A percentile compares a stretch with the other conserved stretches of the same genome.
Conservation (phyloP, 2,888 invertebrate species). For the Nephrotoma appendiculata region DNA sequence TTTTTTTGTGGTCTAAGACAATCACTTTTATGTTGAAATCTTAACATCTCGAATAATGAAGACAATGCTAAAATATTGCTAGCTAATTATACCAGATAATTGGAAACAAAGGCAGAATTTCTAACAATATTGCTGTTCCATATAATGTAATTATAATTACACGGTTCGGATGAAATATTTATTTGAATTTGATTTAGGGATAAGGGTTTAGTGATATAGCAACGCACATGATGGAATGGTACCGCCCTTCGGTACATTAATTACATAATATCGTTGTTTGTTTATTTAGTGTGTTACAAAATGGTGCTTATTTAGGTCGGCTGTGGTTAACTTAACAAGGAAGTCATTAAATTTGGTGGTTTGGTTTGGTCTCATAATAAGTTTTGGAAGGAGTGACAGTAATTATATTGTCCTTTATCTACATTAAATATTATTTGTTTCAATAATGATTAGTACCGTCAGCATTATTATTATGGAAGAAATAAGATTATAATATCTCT, state of each 20-base stretch:
- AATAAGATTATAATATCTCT: too few species aligned
- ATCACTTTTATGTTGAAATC: neutral
- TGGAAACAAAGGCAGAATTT: neutral
- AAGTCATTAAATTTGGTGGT: neutral
- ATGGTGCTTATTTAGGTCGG: neutral
- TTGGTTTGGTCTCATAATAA: neutral
- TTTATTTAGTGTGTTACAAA: neutral
- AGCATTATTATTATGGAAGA: neutral
- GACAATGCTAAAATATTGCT: neutral
- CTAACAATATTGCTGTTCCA: neutral
- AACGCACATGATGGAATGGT: neutral
- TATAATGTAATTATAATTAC: neutral
- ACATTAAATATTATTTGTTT: neutral
- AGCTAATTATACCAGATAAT: neutral
- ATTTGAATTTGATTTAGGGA: neutral
- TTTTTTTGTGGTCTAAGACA: neutral
- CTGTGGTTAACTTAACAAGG: neutral
- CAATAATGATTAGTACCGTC: neutral
- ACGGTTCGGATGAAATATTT: neutral
- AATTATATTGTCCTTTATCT: neutral
- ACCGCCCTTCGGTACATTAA: neutral
- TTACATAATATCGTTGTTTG: neutral
- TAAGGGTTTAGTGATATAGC: neutral
- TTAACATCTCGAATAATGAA: neutral
- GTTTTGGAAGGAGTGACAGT: neutral